Conservation (phyloP, 2,888 invertebrate genomes). For the Nematopogon swammerdamellus region DNA sequence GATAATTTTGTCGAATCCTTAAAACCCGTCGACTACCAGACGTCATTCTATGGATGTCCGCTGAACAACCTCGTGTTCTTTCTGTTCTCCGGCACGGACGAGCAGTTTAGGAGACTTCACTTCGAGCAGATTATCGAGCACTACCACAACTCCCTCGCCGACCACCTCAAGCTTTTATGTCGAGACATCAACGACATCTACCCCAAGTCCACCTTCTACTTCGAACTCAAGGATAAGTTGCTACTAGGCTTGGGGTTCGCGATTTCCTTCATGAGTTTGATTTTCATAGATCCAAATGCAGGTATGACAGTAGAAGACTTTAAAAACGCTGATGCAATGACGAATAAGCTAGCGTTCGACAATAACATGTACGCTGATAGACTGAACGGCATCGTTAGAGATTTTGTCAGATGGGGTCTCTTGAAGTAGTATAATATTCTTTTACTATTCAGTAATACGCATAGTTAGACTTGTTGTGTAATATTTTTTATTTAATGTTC, state of each 20-base stretch:
- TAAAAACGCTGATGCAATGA: neutral
- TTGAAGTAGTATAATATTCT: no score
- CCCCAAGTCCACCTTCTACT: neutral
- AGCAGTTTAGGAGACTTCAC: slow-evolving; percentile 8
- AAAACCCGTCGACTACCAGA: slow-evolving; percentile 9
- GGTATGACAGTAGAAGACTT: neutral
- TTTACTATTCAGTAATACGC: no score
- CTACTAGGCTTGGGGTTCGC: neutral
- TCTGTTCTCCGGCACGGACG: slow-evolving; percentile 10
- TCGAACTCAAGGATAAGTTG: neutral
- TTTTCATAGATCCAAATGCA: neutral
- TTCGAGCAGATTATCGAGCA: slow-evolving; percentile 6
- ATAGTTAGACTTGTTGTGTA: no score
- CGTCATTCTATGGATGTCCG: slow-evolving; percentile 6
- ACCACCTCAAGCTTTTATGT: neutral
- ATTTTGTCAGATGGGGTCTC: neutral
- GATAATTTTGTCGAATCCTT: no score
- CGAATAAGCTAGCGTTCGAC: neutral
- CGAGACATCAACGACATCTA: neutral
- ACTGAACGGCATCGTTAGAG: neutral
- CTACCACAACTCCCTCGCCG: slow-evolving; percentile 5
- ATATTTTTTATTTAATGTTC: no score
- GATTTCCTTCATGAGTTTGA: neutral
- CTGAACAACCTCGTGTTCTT: slow-evolving; percentile 8
- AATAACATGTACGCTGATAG: neutral